A percentile compares a stretch with the other conserved stretches of the same genome.
Conservation (phyloP, 2,113 vertebrate genomes). For the Podarcis raffonei region DNA sequence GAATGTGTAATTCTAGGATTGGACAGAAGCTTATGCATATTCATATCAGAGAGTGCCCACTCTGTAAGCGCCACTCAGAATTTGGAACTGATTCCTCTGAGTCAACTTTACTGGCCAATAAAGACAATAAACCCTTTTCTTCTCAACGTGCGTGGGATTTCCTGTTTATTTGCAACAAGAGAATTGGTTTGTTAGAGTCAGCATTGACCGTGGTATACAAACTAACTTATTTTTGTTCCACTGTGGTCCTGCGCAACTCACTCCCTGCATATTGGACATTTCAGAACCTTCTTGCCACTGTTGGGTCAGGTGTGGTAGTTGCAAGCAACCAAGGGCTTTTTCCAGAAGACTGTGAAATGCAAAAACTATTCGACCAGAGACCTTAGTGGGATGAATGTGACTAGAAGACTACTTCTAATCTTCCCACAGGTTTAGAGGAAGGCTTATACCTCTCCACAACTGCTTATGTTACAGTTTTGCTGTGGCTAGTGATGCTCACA, state of each 20-base stretch:
- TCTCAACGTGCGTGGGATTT: too few relatives aligned
- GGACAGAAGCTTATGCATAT: too few relatives aligned
- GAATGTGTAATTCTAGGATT: too few relatives aligned
- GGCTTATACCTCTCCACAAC: background rate
- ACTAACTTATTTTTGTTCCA: background rate
- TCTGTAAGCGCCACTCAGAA: too few relatives aligned
- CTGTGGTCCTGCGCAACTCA: constrained; percentile 12
- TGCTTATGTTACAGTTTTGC: background rate
- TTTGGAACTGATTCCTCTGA: too few relatives aligned
- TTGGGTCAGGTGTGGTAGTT: constrained; percentile 24
- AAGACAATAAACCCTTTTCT: too few relatives aligned
- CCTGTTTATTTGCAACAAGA: background rate
- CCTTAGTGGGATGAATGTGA: background rate
- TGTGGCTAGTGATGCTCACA: background rate
- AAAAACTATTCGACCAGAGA: background rate
- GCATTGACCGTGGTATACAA: background rate
- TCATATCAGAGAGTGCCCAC: too few relatives aligned
- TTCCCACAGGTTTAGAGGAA: background rate
- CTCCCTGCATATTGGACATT: constrained; percentile 31
- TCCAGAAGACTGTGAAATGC: background rate
- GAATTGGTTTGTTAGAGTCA: background rate
- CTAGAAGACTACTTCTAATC: background rate
- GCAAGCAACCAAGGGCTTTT: constrained; percentile 35
- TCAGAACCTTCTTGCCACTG: constrained; percentile 24
- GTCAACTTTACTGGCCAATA: too few relatives aligned